Evolutionary conservation across 2,113 vertebrate species (phyloP).

Genomic region (Microcebus griseorufus): DNA sequence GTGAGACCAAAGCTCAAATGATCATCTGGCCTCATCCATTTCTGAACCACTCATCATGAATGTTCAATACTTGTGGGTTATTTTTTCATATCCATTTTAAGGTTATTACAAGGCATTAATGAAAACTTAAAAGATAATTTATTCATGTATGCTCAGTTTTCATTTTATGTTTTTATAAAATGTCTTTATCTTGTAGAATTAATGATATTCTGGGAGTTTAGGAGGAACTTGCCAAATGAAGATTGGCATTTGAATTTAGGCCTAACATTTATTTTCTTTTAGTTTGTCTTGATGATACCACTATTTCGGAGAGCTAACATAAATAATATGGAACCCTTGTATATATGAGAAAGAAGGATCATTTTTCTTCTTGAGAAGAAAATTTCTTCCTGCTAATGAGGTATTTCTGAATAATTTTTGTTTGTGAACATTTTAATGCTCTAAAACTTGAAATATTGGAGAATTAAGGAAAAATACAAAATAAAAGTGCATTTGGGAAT

Average conservation of each 20-base stretch:
- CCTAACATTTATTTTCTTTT: constrained; percentile 34
- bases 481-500: neutral
- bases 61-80: neutral
- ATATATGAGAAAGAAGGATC: constrained; percentile 15
- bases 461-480: neutral
- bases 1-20: neutral
- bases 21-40: neutral
- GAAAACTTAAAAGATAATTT: constrained; percentile 45
- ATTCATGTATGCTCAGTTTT: constrained; percentile 16
- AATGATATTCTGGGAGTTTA: constrained; percentile 21
- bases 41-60: neutral
- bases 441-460: constrained; percentile 19
- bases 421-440: neutral
- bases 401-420: neutral
- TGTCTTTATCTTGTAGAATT: constrained; percentile 22
- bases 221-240: constrained; percentile 10
- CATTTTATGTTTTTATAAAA: constrained; percentile 45
- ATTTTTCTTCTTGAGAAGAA: constrained; percentile 17
- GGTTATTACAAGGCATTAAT: neutral
- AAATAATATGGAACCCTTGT: neutral
- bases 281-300: neutral
- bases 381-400: neutral
- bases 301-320: neutral
- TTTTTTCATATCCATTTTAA: neutral
- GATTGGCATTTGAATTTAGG: constrained; percentile 51